Evolutionary conservation across 1,140 invertebrate species (phyloP).

Genomic region (Sogatella furcifera): DNA sequence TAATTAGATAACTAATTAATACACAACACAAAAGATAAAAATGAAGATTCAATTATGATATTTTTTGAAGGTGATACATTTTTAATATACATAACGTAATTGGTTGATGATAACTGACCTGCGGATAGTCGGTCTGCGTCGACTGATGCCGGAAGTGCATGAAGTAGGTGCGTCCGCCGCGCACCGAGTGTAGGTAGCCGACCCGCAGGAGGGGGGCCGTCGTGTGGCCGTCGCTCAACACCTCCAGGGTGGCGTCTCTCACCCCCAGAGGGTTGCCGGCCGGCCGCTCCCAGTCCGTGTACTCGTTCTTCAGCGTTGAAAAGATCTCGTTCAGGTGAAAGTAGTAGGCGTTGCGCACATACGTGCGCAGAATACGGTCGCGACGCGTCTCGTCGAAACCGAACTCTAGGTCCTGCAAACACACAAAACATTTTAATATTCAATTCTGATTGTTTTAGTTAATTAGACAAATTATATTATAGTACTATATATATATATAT

Average conservation of each 20-base stretch:
- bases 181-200: slow-evolving; percentile 64
- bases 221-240: slow-evolving; percentile 77
- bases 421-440: slow-evolving; percentile 6
- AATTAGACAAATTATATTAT: no score
- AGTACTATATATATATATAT: no score
- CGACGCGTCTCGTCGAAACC: slow-evolving; percentile 74
- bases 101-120: slow-evolving; percentile 46
- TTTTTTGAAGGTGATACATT: no score
- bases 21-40: no score
- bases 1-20: no score
- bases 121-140: slow-evolving; percentile 59
- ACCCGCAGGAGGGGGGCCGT: slow-evolving; percentile 69
- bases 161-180: slow-evolving; percentile 67
- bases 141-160: slow-evolving; percentile 79
- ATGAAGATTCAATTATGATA: no score
- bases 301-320: slow-evolving; percentile 82
- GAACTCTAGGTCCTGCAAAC: slow-evolving; percentile 50
- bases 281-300: slow-evolving; percentile 83
- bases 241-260: slow-evolving; percentile 60
- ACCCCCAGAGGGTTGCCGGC: slow-evolving; percentile 61
- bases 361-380: slow-evolving; percentile 74
- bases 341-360: slow-evolving; percentile 77
- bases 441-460: no score
- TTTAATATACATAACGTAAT: no score
- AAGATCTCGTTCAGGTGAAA: slow-evolving; percentile 86